Conservation (phyloP, 2,888 invertebrate species). For the Leistus spinibarbis region DNA sequence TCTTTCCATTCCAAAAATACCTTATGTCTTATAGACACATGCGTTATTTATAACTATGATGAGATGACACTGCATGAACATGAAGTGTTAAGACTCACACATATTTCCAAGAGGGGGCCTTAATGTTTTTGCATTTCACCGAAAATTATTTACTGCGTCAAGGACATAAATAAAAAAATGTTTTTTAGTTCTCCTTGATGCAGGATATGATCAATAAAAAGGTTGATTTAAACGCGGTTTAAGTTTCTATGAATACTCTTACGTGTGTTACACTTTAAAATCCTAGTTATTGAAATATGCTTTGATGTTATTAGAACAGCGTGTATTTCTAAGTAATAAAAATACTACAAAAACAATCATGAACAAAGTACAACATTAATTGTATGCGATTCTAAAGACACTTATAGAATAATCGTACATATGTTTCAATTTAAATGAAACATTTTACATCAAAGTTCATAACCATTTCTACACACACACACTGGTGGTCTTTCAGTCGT, state of each 20-base stretch:
- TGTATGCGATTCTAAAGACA: not conserved
- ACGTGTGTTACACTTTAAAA: not conserved
- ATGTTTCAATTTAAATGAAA: not conserved
- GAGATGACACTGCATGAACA: not conserved
- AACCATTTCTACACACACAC: conserved; percentile 7
- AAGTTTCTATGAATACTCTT: too few relatives aligned
- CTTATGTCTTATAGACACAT: not conserved
- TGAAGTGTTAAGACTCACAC: too few relatives aligned
- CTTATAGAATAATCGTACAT: not conserved
- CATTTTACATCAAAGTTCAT: not conserved
- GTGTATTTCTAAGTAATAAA: too few relatives aligned
- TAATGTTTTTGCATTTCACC: too few relatives aligned
- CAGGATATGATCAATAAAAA: too few relatives aligned
- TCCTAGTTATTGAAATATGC: not conserved
- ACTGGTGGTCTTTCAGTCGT: conserved; percentile 29
- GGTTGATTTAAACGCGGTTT: too few relatives aligned
- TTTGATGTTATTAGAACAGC: not conserved
- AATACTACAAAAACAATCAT: too few relatives aligned
- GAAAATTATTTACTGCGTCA: too few relatives aligned
- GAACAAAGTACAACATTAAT: too few relatives aligned
- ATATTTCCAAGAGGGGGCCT: too few relatives aligned
- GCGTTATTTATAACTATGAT: not conserved
- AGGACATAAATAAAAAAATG: too few relatives aligned
- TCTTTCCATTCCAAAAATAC: not conserved
- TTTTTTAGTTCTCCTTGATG: too few relatives aligned